phyloP scores from a whole-genome alignment of 2,113 vertebrate species.

The Psittacus erithacus region DNA sequence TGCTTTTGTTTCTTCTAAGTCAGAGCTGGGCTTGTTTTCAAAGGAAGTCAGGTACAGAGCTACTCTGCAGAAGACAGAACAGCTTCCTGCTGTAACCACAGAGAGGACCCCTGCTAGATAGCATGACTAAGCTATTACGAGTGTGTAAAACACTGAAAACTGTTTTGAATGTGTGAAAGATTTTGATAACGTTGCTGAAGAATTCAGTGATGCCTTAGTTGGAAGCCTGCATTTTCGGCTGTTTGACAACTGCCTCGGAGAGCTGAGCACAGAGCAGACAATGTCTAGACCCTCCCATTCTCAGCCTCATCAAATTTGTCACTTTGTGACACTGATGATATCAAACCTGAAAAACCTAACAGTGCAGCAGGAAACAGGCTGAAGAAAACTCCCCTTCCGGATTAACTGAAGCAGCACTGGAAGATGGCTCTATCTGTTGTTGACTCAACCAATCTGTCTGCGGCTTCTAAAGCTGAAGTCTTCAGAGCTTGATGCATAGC shows the following conservation, averaged over 20 bases:
- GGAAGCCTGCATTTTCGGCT: not conserved
- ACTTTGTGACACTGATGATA: not conserved
- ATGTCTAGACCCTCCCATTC: conserved; percentile 17
- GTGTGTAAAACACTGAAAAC: not conserved
- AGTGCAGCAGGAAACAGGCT: not conserved
- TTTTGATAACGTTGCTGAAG: not conserved
- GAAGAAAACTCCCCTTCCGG: not conserved
- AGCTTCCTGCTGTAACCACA: not conserved
- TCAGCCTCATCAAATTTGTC: not conserved
- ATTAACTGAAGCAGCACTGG: not conserved
- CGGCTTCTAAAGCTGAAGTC: not conserved
- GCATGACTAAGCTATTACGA: not conserved
- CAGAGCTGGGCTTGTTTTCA: not conserved
- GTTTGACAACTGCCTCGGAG: not conserved
- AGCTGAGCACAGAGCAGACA: not conserved
- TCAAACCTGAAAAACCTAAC: not conserved
- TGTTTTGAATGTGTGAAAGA: not conserved
- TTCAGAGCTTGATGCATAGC: not conserved
- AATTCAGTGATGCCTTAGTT: not conserved
- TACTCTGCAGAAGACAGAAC: not conserved
- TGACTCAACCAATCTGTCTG: not conserved
- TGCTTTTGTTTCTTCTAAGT: not conserved
- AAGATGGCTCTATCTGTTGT: not conserved
- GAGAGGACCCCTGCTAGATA: not conserved
- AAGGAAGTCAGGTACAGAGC: not conserved